Base-by-base conservation (phyloP, 2,113 vertebrate species). In the Agelaius tricolor region DNA sequence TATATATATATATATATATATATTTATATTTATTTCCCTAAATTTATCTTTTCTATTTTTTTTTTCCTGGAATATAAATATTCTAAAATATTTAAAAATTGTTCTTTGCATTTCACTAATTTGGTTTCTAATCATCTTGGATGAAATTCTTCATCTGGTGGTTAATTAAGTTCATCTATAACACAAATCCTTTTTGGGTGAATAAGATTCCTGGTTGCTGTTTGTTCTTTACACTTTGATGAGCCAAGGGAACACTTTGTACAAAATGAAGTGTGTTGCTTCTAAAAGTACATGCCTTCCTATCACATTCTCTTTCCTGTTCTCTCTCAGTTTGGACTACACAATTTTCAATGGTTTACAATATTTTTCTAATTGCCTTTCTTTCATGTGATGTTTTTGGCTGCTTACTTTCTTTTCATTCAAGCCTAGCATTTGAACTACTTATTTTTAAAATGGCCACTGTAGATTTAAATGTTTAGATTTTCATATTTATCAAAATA, bases 151-250 rank as follows among this genome's bases (percentile, higher is more conserved):
- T 94, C 91, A 73, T 78, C 37, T 84, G 41, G 24, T 11, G 18
- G 28, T 95, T 97, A 96, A 96, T 88, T 81, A 91, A 96, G 63
- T 95, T 96, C 80, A 95, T 43, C 92, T 94, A 51, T 88, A 95
- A 80, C 62, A 57, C 88, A 81, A 86, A 87, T 96, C 61, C 73
- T 91, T 81, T 78, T 85, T 92, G 95, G 89, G 79, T 93, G 94
- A 93, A 92, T 96, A 91, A 97, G 73, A 71, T 44, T 82, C 33
- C 39, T 87, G 35, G 66, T 82, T 92, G 79, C 61, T 97, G 85
- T 96, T 97, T 96, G 59, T 93, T 97, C 92, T 95, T 93, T 91
- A 68, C 71, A 55, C 46, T n/a, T 61, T 90, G 84, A 86, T 69
- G 80, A 87, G 80, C 68, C 47, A 31, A 94, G 72, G 94, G 93